A percentile compares a stretch with the other conserved stretches of the same genome.
phyloP scores from a whole-genome alignment of 2,797 vertebrate genomes.

The Lepus oiostolus region DNA sequence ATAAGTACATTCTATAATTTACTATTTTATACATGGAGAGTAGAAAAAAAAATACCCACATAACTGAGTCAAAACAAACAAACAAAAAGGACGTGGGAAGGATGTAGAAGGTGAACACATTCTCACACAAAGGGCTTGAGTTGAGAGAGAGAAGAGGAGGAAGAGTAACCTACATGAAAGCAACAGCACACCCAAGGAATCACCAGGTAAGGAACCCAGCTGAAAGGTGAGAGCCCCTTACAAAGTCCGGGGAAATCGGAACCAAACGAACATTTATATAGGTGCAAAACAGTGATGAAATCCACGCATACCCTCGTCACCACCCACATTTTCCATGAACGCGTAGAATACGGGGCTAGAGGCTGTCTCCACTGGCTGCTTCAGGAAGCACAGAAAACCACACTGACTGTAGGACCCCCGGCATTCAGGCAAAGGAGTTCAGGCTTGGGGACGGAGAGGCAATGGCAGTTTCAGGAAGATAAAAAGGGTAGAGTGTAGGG shows the following conservation, averaged over 20 bases:
- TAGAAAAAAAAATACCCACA: not conserved
- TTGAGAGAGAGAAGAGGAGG: not conserved
- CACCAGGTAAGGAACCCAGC: not conserved
- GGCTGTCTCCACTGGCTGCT: not conserved
- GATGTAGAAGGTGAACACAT: not conserved
- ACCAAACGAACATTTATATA: too few species aligned
- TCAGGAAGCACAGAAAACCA: not conserved
- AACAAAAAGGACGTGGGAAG: not conserved
- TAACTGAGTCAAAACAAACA: not conserved
- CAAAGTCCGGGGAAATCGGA: too few species aligned
- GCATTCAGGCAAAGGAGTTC: not conserved
- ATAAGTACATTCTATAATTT: slow-evolving; percentile 4
- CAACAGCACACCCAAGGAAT: not conserved
- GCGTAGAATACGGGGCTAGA: too few species aligned
- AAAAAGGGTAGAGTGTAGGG: not conserved
- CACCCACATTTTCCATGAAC: too few species aligned
- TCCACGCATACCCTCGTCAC: too few species aligned
- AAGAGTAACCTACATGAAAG: not conserved
- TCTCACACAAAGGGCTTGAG: not conserved
- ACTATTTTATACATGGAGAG: not conserved
- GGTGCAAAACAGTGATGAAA: too few species aligned
- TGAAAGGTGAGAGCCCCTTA: not conserved
- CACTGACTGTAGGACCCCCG: not conserved
- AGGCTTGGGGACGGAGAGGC: not conserved
- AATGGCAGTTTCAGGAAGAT: not conserved